phyloP scores from a whole-genome alignment of 2,888 invertebrate species.

The Sinodicranocentrus sp. region DNA sequence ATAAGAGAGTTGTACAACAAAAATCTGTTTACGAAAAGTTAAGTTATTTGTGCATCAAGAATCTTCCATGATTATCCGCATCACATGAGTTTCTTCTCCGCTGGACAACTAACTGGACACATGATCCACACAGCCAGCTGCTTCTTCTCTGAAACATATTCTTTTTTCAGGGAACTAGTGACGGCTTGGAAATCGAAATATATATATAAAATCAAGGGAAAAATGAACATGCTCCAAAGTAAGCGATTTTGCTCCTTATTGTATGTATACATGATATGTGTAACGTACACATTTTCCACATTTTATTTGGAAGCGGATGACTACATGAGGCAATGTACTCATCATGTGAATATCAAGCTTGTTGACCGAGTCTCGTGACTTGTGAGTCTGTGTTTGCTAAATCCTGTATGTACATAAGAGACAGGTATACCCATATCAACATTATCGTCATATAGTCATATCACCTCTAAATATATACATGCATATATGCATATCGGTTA shows the following conservation, averaged over 20 bases:
- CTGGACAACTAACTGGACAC: constrained; percentile 43
- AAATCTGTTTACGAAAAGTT: too few species aligned
- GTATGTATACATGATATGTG: too few species aligned
- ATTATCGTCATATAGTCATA: neutral
- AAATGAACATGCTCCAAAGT: too few species aligned
- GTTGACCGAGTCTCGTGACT: constrained; percentile 60
- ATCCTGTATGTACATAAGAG: neutral
- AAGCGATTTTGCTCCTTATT: too few species aligned
- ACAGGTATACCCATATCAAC: neutral
- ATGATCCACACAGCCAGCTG: constrained; percentile 34
- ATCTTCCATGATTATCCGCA: neutral
- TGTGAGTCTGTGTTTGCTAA: neutral
- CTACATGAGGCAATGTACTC: neutral
- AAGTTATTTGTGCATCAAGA: too few species aligned
- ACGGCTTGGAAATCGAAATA: too few species aligned
- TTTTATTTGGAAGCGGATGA: neutral
- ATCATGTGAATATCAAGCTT: constrained; percentile 50
- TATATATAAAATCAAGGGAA: too few species aligned
- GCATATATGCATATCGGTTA: neutral
- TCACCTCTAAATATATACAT: neutral
- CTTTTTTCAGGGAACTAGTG: too few species aligned
- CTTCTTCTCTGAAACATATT: constrained; percentile 25
- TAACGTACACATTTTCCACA: neutral
- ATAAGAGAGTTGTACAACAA: too few species aligned
- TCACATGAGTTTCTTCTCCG: constrained; percentile 46